Conservation (phyloP, 2,113 vertebrate genomes). For the Lepisosteus oculatus region DNA sequence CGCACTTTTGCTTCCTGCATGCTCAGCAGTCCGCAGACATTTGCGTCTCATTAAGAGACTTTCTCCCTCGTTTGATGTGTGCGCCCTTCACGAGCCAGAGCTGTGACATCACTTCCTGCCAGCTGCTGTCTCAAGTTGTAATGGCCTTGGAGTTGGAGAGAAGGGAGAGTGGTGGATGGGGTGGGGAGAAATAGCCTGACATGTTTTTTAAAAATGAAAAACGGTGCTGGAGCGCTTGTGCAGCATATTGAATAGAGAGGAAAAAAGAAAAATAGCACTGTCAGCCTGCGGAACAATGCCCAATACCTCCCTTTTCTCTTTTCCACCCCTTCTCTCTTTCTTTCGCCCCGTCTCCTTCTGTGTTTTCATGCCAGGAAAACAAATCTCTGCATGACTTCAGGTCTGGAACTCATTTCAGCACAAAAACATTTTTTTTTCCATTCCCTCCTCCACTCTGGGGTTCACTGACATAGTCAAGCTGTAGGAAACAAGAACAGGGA, state of each 20-base stretch:
- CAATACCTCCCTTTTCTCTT: conserved; percentile 25
- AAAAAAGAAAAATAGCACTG: conserved; percentile 46
- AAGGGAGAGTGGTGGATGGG: neutral
- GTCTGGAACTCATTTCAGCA: conserved; percentile 65
- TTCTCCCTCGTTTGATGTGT: neutral
- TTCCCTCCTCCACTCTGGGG: conserved; percentile 43
- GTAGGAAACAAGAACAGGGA: conserved; percentile 28
- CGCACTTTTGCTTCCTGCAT: neutral
- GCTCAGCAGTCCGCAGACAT: neutral
- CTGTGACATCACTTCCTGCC: conserved; percentile 13
- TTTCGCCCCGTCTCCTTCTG: conserved; percentile 29
- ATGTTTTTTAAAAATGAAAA: neutral
- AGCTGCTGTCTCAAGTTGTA: neutral
- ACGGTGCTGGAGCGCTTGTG: conserved; percentile 31
- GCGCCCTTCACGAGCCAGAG: neutral
- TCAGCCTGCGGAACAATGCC: conserved; percentile 43
- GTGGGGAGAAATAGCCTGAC: neutral
- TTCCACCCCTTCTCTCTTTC: conserved; percentile 38
- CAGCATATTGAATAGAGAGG: conserved; percentile 25
- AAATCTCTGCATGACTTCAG: conserved; percentile 67
- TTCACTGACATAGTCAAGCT: conserved; percentile 24
- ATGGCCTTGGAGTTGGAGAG: neutral
- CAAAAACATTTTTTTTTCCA: conserved; percentile 49
- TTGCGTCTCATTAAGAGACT: neutral
- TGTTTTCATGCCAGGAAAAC: conserved; percentile 53